Conservation (phyloP, 2,797 vertebrate species). For the Morus bassanus region DNA sequence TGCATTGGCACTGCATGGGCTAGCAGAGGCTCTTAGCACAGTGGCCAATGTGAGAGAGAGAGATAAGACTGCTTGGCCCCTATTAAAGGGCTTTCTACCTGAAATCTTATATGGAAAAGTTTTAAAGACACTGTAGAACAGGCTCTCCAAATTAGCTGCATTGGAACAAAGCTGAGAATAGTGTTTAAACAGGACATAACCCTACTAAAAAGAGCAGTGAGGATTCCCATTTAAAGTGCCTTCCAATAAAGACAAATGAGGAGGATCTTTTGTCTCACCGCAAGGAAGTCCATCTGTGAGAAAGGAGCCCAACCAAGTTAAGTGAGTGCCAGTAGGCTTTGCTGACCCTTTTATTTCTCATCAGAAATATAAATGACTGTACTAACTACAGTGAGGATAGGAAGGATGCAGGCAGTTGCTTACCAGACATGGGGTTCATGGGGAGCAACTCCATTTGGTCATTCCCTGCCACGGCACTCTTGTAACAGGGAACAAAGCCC, state of each 20-base stretch:
- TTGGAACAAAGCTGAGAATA: background rate
- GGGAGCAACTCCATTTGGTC: background rate
- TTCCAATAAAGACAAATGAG: background rate
- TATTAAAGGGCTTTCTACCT: background rate
- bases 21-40: background rate
- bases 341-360: background rate
- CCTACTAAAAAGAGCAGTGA: background rate
- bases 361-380: background rate
- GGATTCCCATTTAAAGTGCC: background rate
- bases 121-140: background rate
- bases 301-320: background rate
- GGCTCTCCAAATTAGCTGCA: background rate
- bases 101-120: background rate
- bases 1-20: background rate
- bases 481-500: background rate
- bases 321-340: background rate
- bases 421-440: background rate
- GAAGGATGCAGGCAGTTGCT: background rate
- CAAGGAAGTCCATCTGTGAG: background rate
- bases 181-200: background rate
- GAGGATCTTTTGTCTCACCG: background rate
- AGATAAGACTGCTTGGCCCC: background rate
- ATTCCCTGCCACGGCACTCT: background rate
- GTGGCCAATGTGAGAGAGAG: background rate
- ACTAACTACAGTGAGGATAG: background rate